A percentile compares a stretch with the other conserved stretches of the same genome.
Conservation (phyloP, 23 tunicate genomes). For the Styela clava region DNA sequence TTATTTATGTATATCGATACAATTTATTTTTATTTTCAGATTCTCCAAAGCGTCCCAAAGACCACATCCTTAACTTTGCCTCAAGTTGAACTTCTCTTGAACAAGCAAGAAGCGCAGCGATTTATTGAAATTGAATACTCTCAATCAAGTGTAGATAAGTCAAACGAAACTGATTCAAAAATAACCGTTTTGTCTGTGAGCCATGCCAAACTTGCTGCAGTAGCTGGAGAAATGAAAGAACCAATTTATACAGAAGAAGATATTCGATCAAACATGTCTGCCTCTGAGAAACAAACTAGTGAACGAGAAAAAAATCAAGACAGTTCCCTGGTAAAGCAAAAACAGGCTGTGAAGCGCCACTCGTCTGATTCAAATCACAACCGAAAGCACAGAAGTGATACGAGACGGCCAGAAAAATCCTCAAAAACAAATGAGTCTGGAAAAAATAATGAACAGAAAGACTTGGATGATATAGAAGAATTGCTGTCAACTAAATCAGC, state of each 20-base stretch:
- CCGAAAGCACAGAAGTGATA: constrained; percentile 21
- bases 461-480: constrained; percentile 75
- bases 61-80: background rate
- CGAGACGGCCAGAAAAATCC: constrained; percentile 15
- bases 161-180: constrained; percentile 1
- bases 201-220: constrained; percentile 46
- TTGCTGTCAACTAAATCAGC: constrained; percentile 67
- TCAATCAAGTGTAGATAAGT: background rate
- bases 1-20: too few relatives aligned
- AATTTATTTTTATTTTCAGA: constrained; percentile 14
- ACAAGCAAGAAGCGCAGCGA: constrained; percentile 72
- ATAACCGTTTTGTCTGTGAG: constrained; percentile 37
- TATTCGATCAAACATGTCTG: background rate
- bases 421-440: constrained; percentile 9
- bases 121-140: constrained; percentile 19
- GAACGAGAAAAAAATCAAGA: background rate
- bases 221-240: constrained; percentile 42
- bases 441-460: constrained; percentile 21
- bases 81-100: constrained; percentile 52
- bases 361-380: constrained; percentile 32
- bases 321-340: background rate
- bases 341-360: constrained; percentile 34
- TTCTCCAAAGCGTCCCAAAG: background rate
- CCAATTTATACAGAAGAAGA: background rate
- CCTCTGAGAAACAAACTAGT: constrained; percentile 2